Conservation (phyloP, 2,888 invertebrate genomes). For the Ophion ellenae region DNA sequence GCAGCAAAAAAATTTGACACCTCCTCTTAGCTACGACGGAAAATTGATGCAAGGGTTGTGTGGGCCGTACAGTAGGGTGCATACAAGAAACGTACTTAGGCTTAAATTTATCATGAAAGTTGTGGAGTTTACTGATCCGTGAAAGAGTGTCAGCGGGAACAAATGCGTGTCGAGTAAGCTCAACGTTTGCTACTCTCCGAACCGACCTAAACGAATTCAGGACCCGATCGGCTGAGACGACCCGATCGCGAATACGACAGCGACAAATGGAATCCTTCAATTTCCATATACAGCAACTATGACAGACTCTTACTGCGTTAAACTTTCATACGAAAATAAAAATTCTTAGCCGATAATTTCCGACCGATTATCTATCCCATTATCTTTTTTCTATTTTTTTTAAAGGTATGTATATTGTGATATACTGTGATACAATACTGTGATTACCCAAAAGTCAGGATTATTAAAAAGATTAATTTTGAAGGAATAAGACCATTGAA, state of each 20-base stretch:
- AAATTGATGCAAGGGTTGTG: constrained; percentile 3
- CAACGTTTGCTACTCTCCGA: constrained; percentile 22
- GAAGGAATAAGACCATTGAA: no score
- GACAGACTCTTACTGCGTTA: no score
- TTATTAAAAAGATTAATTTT: no score
- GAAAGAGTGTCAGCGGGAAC: constrained; percentile 35
- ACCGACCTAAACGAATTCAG: constrained; percentile 35
- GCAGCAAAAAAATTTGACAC: background rate
- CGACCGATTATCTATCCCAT: no score
- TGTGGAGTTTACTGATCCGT: constrained; percentile 54
- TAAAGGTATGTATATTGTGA: no score
- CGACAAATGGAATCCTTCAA: background rate
- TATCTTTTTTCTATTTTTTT: no score
- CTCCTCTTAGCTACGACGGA: background rate
- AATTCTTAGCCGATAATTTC: no score
- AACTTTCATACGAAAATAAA: background rate
- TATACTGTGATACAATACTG: no score
- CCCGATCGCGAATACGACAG: background rate
- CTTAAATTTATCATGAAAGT: constrained; percentile 51
- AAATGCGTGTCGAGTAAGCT: constrained; percentile 50
- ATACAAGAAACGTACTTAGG: constrained; percentile 7
- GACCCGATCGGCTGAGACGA: constrained; percentile 29
- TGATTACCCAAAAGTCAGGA: no score
- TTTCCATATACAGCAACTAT: background rate
- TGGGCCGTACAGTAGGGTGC: background rate